Evolutionary conservation across 2,888 invertebrate species (phyloP), one percentile per base, ranked within the genome.

Genomic region (Caenorhabditis sp.): DNA sequence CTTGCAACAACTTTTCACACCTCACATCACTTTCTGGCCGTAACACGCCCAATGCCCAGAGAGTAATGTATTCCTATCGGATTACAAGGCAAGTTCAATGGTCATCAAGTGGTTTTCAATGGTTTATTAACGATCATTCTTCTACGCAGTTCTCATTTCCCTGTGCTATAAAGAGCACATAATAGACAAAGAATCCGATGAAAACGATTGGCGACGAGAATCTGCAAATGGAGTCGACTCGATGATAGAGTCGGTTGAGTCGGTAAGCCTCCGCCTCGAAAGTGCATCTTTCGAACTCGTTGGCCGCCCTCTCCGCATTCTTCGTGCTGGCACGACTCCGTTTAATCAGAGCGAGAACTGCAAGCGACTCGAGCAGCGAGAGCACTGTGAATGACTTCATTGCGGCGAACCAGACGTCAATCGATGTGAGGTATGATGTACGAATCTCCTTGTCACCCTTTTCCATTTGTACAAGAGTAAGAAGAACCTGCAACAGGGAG

Each of bases 381-480:
- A 91, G 74, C 20, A 91, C 90, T 3, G 87, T 87, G 76, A 90
- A 91, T 22, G 87, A 78, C 58, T 87, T 87, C 88, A 88, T 87
- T 8, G 84, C 89, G 4, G 83, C 87, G 67, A 89, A 90, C 90
- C 90, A 90, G 53, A 88, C 84, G 62, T 90, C 90, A 58, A 90
- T 86, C 2, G 90, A 88, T 1, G 90, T 90, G 61, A 90, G 76
- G 67, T 90, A 90, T 3, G 89, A 88, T 6, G 85, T 87, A n/a
- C 87, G 74, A 18, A 90, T 86, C 40, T 88, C 87, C 60, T 85
- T 69, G 60, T 90, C 90, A 6, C 89, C 90, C 32, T 90, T 90
- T 65, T 89, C 90, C 90, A 91, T 89, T 82, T 91, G 91, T 20
- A 90, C 90, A 32, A 91, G 82, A 2, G 91, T 89, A 4, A 91